Evolutionary conservation across 2,888 invertebrate genomes (phyloP), one percentile per base, ranked within the genome.

Genomic region (Amorpha juglandis): DNA sequence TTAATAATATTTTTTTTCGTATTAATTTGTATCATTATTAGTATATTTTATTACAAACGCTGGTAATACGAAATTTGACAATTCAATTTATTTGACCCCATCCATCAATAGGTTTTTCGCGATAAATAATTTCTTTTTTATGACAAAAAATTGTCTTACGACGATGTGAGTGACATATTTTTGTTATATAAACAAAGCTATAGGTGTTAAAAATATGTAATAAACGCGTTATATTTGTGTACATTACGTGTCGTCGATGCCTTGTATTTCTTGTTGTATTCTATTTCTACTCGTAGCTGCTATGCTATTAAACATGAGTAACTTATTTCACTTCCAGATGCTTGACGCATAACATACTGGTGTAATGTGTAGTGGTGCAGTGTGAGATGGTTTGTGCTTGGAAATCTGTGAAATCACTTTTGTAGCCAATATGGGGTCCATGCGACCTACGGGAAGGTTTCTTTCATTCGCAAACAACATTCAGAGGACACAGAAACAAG

Each of bases 381-480:
- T 78, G 77, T 78, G 81, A 83, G 78, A 88, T 88, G 86, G 68
- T 84, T 82, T 81, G 71, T 63, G 73, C 71, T 78, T 82, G 74
- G 74, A 84, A 80, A 81, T 79, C 73, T 69, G 70, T 75, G 68
- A 67, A 68, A 69, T 71, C 70, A 73, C 68, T 74, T 72, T 75
- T 67, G 70, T 69, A 71, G 55, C 63, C 76, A 90, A 84, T 76
- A 95, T 95, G 95, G 95, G 95, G 80, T 95, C 95, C 76, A 93
- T 95, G 91, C 94, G 95, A 80, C 95, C 95, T 78, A 93, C 94
- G 71, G 94, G 94, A 82, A 89, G 95, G 79, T 95, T 95, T 80
- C 89, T 95, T 74, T 94, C 94, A 58, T 95, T 95, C 78, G 88
- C 94, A 12, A 95, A 93, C 77, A 95, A 95, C 81, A 94, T 95